phyloP scores from a whole-genome alignment of 2,888 invertebrate genomes.

The Amphiduros pacificus region DNA sequence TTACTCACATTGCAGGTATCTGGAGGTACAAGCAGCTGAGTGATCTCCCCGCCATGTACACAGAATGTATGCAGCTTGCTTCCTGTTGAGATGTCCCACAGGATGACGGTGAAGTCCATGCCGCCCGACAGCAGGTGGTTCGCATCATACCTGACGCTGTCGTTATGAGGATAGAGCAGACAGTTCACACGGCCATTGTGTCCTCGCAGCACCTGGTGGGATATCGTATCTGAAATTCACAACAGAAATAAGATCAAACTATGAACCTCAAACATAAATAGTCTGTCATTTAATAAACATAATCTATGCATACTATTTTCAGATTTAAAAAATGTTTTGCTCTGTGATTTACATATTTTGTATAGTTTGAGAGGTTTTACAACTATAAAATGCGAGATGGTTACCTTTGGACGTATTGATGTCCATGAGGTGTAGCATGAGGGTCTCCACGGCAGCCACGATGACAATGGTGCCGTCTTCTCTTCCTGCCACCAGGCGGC shows the following conservation, averaged over 20 bases:
- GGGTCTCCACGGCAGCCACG: constrained; percentile 92
- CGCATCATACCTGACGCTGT: constrained; percentile 68
- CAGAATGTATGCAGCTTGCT: constrained; percentile 90
- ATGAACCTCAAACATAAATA: no score
- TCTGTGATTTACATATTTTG: no score
- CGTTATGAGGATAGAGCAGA: constrained; percentile 90
- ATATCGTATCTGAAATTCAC: constrained; percentile 23
- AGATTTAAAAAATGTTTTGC: no score
- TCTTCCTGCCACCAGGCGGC: constrained; percentile 89
- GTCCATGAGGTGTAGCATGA: constrained; percentile 82
- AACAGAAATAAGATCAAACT: neutral
- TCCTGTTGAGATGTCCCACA: constrained; percentile 94
- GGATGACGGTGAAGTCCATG: constrained; percentile 94
- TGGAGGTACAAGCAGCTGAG: constrained; percentile 91
- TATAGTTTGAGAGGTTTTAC: no score
- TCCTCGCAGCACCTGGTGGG: constrained; percentile 62
- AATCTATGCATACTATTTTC: no score
- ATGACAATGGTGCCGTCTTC: constrained; percentile 96
- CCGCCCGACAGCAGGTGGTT: constrained; percentile 83
- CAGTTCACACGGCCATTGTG: constrained; percentile 94
- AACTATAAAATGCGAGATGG: neutral
- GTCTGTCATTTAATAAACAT: no score
- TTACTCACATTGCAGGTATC: constrained; percentile 69
- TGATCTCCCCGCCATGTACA: constrained; percentile 96
- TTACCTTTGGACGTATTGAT: constrained; percentile 32